Base-by-base conservation (phyloP, 2,888 invertebrate genomes). In the Latrodectus elegans region DNA sequence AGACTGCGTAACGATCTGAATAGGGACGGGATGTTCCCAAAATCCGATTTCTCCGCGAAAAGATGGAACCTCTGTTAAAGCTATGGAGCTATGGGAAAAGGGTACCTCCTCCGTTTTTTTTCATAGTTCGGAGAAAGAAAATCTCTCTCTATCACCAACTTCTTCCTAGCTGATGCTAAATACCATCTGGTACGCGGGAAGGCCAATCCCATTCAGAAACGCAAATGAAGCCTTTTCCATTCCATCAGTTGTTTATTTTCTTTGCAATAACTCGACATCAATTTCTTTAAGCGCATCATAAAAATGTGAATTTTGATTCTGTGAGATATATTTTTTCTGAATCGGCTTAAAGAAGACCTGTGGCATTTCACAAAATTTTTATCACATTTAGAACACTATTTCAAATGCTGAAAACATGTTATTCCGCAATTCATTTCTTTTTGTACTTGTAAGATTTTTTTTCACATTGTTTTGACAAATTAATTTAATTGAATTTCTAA, bases 41-140 rank as follows among this genome's bases (percentile, higher is more conserved):
- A 81, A 86, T 81, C 81, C 72, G 76, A 81, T 72, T 81, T 86
- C 81, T 81, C 77, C 53, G 55, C 76, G 65, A 75, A 86, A 38
- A 86, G 64, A 86, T 81, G 77, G 60, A 74, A 85, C 70, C 79
- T 14, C 70, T 26, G 51, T 10, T 26, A 52, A 17, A n/a, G 38
- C 53, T 68, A 68, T 70, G 79, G 38, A n/a, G 38, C 53, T 68
- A 68, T 70, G 79, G 38, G 79, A 74, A 85, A 53, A 60, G n/a
- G 60, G n/a, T 60, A 15, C 60, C n/a, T 60, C 11, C n/a, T 60
- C 12, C 3, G 14, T 85, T 79, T 84, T 72, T 22, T 53, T 64
- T 83, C 60, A n/a, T 38, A 38, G 6, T 6, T 6, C 49, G 38
- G 22, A 53, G 67, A 4, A 65, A 78, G 26, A 15, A n/a, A 55